These are phyloP conservation scores for Folsomia candida DNA, from an alignment of 2,888 invertebrate genomes.

Conservation along the genomic window DNA sequence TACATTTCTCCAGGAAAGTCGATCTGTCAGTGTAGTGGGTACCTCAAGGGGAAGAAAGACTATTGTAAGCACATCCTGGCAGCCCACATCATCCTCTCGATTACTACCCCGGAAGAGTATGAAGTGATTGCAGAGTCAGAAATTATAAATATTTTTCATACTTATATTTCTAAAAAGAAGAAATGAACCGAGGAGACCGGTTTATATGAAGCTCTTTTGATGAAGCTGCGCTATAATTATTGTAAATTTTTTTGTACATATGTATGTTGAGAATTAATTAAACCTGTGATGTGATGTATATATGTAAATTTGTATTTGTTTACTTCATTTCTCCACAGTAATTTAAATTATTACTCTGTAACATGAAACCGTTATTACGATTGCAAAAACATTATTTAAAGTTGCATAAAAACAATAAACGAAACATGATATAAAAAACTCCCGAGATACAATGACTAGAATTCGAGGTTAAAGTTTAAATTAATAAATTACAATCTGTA, in stretches of 20 bases:
- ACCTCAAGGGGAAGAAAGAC: conserved; percentile 14
- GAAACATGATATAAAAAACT: no score
- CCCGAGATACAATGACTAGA: no score
- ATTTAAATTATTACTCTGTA: no score
- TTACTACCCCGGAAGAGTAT: conserved; percentile 23
- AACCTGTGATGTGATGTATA: not conserved
- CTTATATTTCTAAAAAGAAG: not conserved
- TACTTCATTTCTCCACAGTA: not conserved
- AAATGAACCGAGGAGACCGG: no score
- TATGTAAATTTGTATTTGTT: not conserved
- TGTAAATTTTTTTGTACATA: not conserved
- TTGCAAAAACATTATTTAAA: no score
- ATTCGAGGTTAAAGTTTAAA: no score
- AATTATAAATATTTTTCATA: not conserved
- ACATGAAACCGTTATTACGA: no score
- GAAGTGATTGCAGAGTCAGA: conserved; percentile 22
- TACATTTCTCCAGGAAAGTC: conserved; percentile 26
- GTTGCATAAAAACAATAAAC: no score
- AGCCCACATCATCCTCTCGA: conserved; percentile 19
- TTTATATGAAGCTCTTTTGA: not conserved
- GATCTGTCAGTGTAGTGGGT: conserved; percentile 30
- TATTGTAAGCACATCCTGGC: conserved; percentile 35
- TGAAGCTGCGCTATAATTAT: not conserved
- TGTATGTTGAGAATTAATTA: not conserved
- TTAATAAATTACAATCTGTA: no score